Conservation (phyloP, 2,888 invertebrate species). For the Ophonus ardosiacus region DNA sequence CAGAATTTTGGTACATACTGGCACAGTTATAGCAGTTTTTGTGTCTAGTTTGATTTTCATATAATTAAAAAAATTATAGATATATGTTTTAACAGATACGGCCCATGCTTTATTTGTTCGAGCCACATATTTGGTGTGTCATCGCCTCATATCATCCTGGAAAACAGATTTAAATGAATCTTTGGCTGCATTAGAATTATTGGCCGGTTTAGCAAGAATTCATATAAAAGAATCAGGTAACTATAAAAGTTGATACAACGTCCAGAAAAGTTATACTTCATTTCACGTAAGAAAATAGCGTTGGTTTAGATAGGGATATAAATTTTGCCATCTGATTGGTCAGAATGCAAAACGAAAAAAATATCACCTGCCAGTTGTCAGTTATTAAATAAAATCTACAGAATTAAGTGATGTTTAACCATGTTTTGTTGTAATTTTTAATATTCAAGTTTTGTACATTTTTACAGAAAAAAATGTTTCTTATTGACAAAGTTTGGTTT, state of each 20-base stretch:
- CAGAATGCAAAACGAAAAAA: too few relatives aligned
- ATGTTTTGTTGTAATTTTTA: too few relatives aligned
- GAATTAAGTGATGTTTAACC: too few relatives aligned
- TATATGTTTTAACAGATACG: slow-evolving; percentile 79
- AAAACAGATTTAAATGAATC: slow-evolving; percentile 96
- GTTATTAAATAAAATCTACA: too few relatives aligned
- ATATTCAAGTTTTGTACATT: too few relatives aligned
- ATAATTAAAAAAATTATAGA: neutral
- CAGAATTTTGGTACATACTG: slow-evolving; percentile 1
- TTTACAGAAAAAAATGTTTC: too few relatives aligned
- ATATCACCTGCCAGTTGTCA: too few relatives aligned
- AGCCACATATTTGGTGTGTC: slow-evolving; percentile 95
- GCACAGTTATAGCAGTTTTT: neutral
- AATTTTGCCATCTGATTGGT: too few relatives aligned
- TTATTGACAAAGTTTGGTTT: too few relatives aligned
- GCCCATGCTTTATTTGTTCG: slow-evolving; percentile 93
- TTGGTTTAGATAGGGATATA: too few relatives aligned
- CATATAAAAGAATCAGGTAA: slow-evolving; percentile 92
- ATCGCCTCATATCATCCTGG: slow-evolving; percentile 96
- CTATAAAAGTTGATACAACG: neutral
- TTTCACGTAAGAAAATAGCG: too few relatives aligned
- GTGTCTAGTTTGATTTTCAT: neutral
- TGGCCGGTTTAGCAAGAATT: slow-evolving; percentile 93
- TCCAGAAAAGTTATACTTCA: too few relatives aligned
- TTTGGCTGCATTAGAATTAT: slow-evolving; percentile 93